These are phyloP conservation scores for Aurelia aurita complex sp. Pacific DNA, from an alignment of 30 jellyfish, hydroid and myxozoan species.

Conservation along the genomic window DNA sequence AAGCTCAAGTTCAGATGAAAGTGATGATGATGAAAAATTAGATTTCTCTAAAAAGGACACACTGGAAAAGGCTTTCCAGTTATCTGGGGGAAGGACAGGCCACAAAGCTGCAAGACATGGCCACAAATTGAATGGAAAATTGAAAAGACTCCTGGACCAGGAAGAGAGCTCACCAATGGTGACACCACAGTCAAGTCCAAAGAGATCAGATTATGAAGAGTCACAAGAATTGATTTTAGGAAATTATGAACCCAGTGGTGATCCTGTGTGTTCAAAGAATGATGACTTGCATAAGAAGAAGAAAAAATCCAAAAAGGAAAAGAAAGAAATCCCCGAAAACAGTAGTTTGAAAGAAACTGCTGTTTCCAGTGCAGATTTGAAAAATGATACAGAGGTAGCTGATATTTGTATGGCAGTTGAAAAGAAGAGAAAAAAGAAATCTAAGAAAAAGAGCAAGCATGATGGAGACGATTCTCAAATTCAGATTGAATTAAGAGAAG, in stretches of 20 bases:
- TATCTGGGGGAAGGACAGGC: constrained; percentile 92
- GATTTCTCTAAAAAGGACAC: constrained; percentile 72
- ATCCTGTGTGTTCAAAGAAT: no score
- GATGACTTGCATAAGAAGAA: no score
- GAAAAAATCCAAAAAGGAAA: no score
- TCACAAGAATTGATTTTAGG: neutral
- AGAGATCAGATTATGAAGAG: constrained; percentile 9
- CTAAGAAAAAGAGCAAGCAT: neutral
- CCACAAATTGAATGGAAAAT: constrained; percentile 79
- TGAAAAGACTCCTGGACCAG: constrained; percentile 88
- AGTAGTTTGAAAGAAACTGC: no score
- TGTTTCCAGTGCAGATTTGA: no score
- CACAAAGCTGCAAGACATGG: constrained; percentile 99
- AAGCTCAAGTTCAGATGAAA: constrained; percentile 27
- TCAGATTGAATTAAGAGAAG: neutral
- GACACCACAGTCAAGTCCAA: constrained; percentile 24
- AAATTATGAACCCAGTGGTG: no score
- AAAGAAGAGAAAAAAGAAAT: constrained; percentile 9
- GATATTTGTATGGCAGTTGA: neutral
- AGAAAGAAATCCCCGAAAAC: no score
- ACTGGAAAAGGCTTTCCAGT: constrained; percentile 74
- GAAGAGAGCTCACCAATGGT: constrained; percentile 28
- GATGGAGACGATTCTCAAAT: neutral
- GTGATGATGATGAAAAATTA: constrained; percentile 9
- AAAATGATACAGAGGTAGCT: neutral